Base-by-base conservation (phyloP, 2,797 vertebrate genomes). In the Cryptoprocta ferox region DNA sequence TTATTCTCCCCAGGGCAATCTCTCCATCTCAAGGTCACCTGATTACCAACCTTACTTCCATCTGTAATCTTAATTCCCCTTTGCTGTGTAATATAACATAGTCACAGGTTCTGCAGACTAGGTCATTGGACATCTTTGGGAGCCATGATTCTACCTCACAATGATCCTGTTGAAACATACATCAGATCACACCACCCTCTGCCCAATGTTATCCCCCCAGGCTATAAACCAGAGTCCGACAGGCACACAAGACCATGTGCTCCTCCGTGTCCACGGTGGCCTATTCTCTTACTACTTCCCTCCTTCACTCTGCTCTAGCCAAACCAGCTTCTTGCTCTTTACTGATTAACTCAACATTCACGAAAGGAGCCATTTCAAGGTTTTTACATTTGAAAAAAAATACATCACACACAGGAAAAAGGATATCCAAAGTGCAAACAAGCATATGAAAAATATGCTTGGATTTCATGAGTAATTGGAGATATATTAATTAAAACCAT, bases 191-290 rank as follows among this genome's bases (percentile, higher is more conserved):
- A 18, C 15, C 26, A 35, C 45, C 35, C 35, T 83, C 3, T 56
- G 48, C 28, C 39, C 35, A 6, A 15, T 30, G n/a, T 19, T 75
- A 42, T 59, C 45, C 6, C 6, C 35, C 30, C 35, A 70, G 70
- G 35, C 14, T 12, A 24, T 45, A 53, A 28, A 15, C 30, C 48
- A 84, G 39, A 37, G 26, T 68, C 19, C 80, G 24, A n/a, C 19
- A 1, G 21, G 21, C 5, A 0, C 1, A 9, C 6, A 21, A n/a
- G 87, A 50, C 6, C 19, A 3, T 2, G 2, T 3, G 26, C 11
- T 21, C 45, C 53, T 80, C 56, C 28, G 2, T 28, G 71, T 45
- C 45, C 65, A 65, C 5, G 14, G 42, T 10, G 53, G 24, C 16
- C 13, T 35, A 18, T 65, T 70, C 39, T 75, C 42, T n/a, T 16